phyloP scores from a whole-genome alignment of 2,888 invertebrate genomes.

The Endotricha flammealis region DNA sequence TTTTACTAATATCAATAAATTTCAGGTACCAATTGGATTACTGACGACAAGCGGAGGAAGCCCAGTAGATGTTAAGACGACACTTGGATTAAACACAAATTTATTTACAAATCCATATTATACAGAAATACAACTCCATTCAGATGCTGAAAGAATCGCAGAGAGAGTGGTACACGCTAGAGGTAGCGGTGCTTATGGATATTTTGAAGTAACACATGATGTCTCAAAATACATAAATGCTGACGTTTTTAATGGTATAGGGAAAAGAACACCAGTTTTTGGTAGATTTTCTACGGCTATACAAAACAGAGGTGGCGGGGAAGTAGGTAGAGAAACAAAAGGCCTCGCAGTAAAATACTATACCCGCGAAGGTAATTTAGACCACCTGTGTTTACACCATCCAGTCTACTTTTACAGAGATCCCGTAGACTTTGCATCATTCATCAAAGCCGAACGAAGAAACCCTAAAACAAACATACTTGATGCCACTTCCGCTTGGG shows the following conservation, averaged over 20 bases:
- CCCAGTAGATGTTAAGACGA: constrained; percentile 83
- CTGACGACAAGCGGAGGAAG: constrained; percentile 85
- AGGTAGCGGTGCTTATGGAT: constrained; percentile 90
- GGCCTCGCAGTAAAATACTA: constrained; percentile 95
- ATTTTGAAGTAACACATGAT: constrained; percentile 89
- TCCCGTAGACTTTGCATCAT: constrained; percentile 88
- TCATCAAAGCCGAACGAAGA: constrained; percentile 93
- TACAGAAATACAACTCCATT: constrained; percentile 85
- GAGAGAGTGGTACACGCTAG: constrained; percentile 95
- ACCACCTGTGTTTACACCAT: constrained; percentile 90
- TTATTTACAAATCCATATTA: constrained; percentile 52
- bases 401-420: constrained; percentile 93
- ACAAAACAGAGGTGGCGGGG: constrained; percentile 90
- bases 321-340: constrained; percentile 88
- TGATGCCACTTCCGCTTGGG: constrained; percentile 92
- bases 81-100: constrained; percentile 32
- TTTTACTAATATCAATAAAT: too few species aligned
- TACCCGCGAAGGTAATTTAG: constrained; percentile 92
- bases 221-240: constrained; percentile 81
- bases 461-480: constrained; percentile 91
- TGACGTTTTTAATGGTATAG: constrained; percentile 76
- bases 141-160: constrained; percentile 87
- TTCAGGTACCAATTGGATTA: constrained; percentile 34
- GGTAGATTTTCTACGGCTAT: constrained; percentile 87
- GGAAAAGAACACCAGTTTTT: constrained; percentile 85